phyloP scores from a whole-genome alignment of 2,113 vertebrate genomes.

The Eonycteris spelaea region DNA sequence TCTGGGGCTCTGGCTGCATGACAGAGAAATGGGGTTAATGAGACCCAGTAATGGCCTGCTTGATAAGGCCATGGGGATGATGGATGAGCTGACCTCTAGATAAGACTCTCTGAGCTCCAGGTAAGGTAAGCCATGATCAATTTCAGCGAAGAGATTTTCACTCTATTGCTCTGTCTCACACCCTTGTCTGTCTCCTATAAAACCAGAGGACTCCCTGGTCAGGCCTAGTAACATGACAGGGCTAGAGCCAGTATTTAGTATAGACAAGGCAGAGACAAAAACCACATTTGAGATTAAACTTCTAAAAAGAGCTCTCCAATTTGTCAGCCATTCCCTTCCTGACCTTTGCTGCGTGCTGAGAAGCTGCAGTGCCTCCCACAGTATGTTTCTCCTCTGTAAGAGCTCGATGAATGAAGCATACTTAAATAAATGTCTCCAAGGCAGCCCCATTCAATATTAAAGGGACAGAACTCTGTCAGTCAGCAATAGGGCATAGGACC shows the following conservation, averaged over 20 bases:
- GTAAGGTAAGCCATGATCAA: neutral
- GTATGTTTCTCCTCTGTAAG: neutral
- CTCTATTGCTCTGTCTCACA: neutral
- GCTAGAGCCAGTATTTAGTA: neutral
- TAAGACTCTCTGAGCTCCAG: neutral
- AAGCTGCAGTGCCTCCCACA: neutral
- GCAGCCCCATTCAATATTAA: conserved; percentile 74
- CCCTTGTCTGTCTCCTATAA: neutral
- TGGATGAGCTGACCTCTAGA: neutral
- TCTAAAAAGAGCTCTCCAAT: conserved; percentile 31
- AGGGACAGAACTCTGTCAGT: conserved; percentile 64
- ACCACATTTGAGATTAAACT: conserved; percentile 24
- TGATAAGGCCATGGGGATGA: neutral
- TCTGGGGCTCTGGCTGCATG: neutral
- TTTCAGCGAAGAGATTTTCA: neutral
- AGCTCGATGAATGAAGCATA: accelerated
- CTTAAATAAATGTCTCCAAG: conserved; percentile 63
- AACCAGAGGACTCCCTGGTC: neutral
- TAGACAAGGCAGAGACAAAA: neutral
- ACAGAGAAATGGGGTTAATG: neutral
- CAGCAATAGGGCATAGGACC: conserved; percentile 53
- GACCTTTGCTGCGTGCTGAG: conserved; percentile 6
- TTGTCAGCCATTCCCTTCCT: neutral
- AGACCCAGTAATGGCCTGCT: neutral
- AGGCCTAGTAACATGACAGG: neutral